These are phyloP conservation scores for Tursiops truncatus DNA, from an alignment of 2,113 vertebrate genomes.

Conservation along the genomic window DNA sequence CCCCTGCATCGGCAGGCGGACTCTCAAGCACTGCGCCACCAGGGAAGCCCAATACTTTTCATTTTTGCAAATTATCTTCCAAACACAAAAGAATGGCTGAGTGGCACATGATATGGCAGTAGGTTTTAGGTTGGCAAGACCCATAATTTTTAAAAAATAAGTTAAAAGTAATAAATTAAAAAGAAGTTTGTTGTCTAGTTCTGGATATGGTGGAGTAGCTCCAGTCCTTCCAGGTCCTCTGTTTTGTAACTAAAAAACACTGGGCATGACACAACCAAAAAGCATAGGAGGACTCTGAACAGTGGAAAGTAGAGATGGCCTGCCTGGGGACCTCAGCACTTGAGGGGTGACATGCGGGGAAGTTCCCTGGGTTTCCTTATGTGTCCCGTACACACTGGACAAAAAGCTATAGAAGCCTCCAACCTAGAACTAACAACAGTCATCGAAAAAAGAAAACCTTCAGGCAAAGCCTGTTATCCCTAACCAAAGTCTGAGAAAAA, in stretches of 20 bases:
- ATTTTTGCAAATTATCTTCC: not conserved
- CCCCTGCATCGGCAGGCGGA: too few species aligned
- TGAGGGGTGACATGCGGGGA: not conserved
- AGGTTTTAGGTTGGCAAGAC: not conserved
- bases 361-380: not conserved
- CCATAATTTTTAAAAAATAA: not conserved
- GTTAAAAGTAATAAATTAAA: not conserved
- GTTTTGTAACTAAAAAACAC: too few species aligned
- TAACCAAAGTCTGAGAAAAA: not conserved
- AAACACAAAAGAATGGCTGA: not conserved
- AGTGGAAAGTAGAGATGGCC: not conserved
- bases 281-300: not conserved
- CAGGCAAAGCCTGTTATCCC: not conserved
- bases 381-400: not conserved
- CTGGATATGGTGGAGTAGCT: not conserved
- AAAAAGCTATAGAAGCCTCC: not conserved
- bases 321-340: not conserved
- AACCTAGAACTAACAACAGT: not conserved
- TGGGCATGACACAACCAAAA: not conserved
- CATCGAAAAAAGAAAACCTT: not conserved
- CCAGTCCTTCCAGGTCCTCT: too few species aligned
- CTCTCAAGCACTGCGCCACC: too few species aligned
- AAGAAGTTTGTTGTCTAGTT: not conserved
- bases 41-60: not conserved
- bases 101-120: not conserved